Base-by-base conservation (phyloP, 2,797 vertebrate genomes). In the Sciurus carolinensis region DNA sequence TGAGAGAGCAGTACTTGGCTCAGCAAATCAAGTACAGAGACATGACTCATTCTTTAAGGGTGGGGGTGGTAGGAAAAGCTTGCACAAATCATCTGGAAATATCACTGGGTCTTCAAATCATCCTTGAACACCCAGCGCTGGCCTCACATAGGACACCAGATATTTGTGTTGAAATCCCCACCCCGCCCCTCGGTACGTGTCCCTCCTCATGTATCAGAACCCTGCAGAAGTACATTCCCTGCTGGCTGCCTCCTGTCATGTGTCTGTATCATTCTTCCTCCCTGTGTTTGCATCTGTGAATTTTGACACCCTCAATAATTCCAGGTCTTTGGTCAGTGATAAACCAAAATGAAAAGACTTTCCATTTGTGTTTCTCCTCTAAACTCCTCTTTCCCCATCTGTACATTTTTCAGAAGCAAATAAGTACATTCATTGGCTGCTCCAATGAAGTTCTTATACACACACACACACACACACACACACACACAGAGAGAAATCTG, bases 271-370 rank as follows among this genome's bases (percentile, higher is more conserved):
- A 18, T 88, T 87, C 64, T 52, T 76, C 67, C 57, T 87, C 50
- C 73, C 83, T 62, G 86, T 14, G 39, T 92, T 87, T 82, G 77
- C 91, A 84, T 87, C 95, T 94, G 93, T 67, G 92, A 88, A 92
- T 86, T 79, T 75, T 75, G 59, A 95, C 95, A 95, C 90, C 66
- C 90, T 96, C 75, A 12, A 90, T 87, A 69, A 82, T 87, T 91
- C 80, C 75, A 62, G 92, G 92, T 89, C 92, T 95, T 75, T 80
- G 84, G 84, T 95, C 69, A 83, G 92, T 67, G 90, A 96, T 84
- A 95, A 91, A 94, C 66, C 88, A 83, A 93, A 97, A 89, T 69
- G 87, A 95, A 96, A 83, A 91, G 90, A 83, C n/a, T 86, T 83
- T 89, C 92, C 94, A 97, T 97, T 95, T 96, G 95, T 85, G 80